A percentile compares a stretch with the other conserved stretches of the same genome.
Evolutionary conservation across 2,888 invertebrate genomes (phyloP).

Genomic region (Drosophila meridionalis): DNA sequence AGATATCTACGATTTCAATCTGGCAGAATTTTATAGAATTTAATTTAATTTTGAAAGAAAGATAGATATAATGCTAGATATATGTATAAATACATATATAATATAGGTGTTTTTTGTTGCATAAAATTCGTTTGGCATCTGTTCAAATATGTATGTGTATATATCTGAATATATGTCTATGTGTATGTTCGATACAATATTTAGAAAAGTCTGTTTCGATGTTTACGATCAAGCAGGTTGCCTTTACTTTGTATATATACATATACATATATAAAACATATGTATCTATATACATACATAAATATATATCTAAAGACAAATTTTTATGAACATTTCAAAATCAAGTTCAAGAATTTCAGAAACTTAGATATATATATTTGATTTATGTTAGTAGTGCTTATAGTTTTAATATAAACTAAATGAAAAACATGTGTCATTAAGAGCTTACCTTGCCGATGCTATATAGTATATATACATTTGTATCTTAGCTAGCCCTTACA

Average conservation of each 20-base stretch:
- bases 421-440: conserved; percentile 1
- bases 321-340: conserved; percentile 56
- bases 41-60: conserved; percentile 26
- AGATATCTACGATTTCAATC: conserved; percentile 16
- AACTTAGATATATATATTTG: neutral
- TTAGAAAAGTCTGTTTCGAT: conserved; percentile 36
- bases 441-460: neutral
- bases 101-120: conserved; percentile 46
- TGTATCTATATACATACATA: conserved; percentile 13
- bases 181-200: conserved; percentile 58
- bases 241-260: conserved; percentile 8
- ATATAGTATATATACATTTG: neutral
- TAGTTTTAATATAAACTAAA: neutral
- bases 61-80: conserved; percentile 31
- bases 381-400: conserved; percentile 12
- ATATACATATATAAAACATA: conserved; percentile 5
- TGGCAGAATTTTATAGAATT: conserved; percentile 24
- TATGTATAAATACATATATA: conserved; percentile 14
- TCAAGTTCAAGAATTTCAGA: conserved; percentile 72
- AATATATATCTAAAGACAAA: conserved; percentile 28
- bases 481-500: neutral
- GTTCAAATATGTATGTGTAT: conserved; percentile 68
- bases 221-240: conserved; percentile 55
- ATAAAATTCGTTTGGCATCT: conserved; percentile 73
- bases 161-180: conserved; percentile 43